These are phyloP conservation scores for Sitta carolinensis DNA, from an alignment of 2,797 vertebrate species.

Conservation along the genomic window DNA sequence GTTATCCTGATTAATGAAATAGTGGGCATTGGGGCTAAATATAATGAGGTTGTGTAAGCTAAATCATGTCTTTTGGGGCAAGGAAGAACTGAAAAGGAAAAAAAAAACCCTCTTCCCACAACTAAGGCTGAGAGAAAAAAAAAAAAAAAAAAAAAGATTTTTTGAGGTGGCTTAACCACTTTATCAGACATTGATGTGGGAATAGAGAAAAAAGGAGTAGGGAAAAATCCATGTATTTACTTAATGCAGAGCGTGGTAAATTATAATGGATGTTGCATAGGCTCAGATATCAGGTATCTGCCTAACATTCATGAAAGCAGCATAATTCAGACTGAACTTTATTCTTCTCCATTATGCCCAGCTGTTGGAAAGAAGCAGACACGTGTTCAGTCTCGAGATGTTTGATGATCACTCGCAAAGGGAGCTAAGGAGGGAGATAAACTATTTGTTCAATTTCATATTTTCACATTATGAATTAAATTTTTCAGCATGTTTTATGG, in stretches of 20 bases:
- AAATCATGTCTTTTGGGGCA: background rate
- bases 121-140: background rate
- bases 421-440: background rate
- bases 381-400: constrained; percentile 13
- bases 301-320: constrained; percentile 30
- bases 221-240: background rate
- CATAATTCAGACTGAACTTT: constrained; percentile 43
- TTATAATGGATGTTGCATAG: constrained; percentile 27
- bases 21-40: background rate
- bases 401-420: background rate
- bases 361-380: constrained; percentile 32
- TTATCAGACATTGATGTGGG: constrained; percentile 10
- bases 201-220: constrained; percentile 5
- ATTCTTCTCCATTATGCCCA: constrained; percentile 26
- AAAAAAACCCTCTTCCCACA: background rate
- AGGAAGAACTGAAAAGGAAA: background rate
- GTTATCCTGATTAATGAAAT: constrained; percentile 14
- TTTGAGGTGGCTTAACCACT: constrained; percentile 39
- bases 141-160: background rate
- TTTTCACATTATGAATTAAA: background rate
- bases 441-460: background rate
- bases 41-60: background rate
- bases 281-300: constrained; percentile 46
- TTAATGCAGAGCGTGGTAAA: constrained; percentile 33
- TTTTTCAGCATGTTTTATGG: background rate